Evolutionary conservation across 2,888 invertebrate species (phyloP).

Genomic region (Drosophila engyochracea): DNA sequence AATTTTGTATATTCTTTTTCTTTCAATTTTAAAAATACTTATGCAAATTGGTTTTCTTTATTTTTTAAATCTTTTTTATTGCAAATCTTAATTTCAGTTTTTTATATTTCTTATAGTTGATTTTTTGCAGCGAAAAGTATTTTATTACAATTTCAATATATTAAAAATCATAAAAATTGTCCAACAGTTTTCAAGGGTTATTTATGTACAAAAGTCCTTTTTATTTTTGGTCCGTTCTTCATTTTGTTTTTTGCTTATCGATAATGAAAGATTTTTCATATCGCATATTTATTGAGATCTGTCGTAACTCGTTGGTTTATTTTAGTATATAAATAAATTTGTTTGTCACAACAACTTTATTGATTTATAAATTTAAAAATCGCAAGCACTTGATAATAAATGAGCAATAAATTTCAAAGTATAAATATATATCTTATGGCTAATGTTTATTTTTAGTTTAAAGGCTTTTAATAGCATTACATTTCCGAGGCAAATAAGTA

Average conservation of each 20-base stretch:
- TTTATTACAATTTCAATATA: too few relatives aligned
- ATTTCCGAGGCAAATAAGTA: neutral
- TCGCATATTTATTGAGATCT: neutral
- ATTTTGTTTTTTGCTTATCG: neutral
- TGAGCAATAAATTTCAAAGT: neutral
- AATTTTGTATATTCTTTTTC: neutral
- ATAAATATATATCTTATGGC: neutral
- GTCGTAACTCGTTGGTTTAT: neutral
- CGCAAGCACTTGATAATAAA: neutral
- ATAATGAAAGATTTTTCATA: neutral
- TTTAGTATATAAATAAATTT: neutral
- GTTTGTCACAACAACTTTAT: neutral
- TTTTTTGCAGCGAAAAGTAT: too few relatives aligned
- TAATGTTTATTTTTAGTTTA: slow-evolving; percentile 10
- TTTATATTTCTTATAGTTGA: too few relatives aligned
- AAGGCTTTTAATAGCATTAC: slow-evolving; percentile 1
- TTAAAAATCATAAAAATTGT: too few relatives aligned
- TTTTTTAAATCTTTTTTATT: too few relatives aligned
- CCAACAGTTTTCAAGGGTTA: too few relatives aligned
- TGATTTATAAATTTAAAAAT: neutral
- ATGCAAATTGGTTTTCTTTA: too few relatives aligned
- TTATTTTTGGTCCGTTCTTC: too few relatives aligned
- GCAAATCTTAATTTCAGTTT: too few relatives aligned
- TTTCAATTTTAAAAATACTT: neutral
- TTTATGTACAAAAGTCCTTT: too few relatives aligned